Evolutionary conservation across 2,888 invertebrate species (phyloP).

Genomic region (Thera britannica): DNA sequence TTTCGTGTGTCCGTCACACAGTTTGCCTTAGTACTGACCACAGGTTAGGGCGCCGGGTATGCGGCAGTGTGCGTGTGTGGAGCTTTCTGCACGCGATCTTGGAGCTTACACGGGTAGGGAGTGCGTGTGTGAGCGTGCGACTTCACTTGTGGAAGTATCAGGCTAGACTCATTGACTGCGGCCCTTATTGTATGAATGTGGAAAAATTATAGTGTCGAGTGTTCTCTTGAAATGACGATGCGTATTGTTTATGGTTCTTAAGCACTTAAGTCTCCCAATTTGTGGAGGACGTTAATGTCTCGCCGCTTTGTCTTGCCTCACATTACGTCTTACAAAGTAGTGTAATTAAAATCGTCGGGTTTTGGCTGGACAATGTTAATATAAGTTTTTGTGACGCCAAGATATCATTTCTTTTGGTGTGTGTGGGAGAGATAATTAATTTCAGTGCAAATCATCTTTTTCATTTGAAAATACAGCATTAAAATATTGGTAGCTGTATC

Average conservation of each 20-base stretch:
- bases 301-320: slow-evolving; percentile 69
- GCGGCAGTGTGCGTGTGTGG: slow-evolving; percentile 80
- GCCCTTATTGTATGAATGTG: slow-evolving; percentile 85
- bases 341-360: slow-evolving; percentile 70
- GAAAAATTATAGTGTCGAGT: slow-evolving; percentile 83
- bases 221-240: slow-evolving; percentile 80
- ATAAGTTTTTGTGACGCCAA: slow-evolving; percentile 46
- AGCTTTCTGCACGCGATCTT: slow-evolving; percentile 84
- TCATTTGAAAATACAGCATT: neutral
- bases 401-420: slow-evolving; percentile 25
- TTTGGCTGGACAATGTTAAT: slow-evolving; percentile 52
- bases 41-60: slow-evolving; percentile 83
- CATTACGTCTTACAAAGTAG: slow-evolving; percentile 75
- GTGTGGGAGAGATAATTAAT: slow-evolving; percentile 23
- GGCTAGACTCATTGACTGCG: slow-evolving; percentile 85
- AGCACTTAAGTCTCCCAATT: slow-evolving; percentile 81
- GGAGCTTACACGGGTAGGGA: slow-evolving; percentile 78
- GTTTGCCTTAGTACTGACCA: slow-evolving; percentile 85
- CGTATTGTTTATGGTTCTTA: slow-evolving; percentile 77
- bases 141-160: slow-evolving; percentile 78
- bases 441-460: slow-evolving; percentile 20
- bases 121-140: slow-evolving; percentile 73
- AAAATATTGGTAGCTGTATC: neutral
- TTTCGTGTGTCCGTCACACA: slow-evolving; percentile 85
- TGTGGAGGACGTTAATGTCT: slow-evolving; percentile 73